Conservation (phyloP, 2,797 vertebrate genomes). For the Peromyscus aztecus region DNA sequence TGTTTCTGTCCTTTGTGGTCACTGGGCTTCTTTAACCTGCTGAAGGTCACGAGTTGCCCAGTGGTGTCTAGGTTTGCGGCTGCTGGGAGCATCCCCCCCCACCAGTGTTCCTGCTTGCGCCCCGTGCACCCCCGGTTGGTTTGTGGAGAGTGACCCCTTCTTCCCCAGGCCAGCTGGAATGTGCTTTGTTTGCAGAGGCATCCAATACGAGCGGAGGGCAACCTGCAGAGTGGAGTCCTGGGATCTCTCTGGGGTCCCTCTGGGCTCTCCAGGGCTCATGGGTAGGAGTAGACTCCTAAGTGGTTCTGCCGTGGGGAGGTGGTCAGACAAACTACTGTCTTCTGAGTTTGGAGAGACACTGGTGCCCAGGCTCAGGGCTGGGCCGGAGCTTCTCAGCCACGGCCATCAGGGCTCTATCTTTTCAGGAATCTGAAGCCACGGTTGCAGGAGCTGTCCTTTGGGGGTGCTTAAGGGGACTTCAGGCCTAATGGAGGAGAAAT, state of each 20-base stretch:
- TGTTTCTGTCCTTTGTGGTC: not conserved
- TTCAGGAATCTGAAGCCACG: conserved; percentile 32
- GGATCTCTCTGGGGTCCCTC: not conserved
- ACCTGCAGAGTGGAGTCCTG: rapidly evolving
- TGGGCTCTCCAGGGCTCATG: not conserved
- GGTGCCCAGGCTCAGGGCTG: not conserved
- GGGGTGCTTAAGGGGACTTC: not conserved
- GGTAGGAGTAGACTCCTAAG: rapidly evolving
- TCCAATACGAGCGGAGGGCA: not conserved
- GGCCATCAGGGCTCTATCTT: not conserved
- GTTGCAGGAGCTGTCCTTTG: not conserved
- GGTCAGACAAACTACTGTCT: not conserved
- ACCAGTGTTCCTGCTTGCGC: rapidly evolving
- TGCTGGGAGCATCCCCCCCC: rapidly evolving
- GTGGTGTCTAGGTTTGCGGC: not conserved
- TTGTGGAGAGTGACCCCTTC: not conserved
- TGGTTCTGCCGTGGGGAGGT: rapidly evolving
- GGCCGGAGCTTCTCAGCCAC: rapidly evolving
- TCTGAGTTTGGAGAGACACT: not conserved
- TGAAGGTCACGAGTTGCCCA: rapidly evolving
- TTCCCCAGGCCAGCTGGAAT: not conserved
- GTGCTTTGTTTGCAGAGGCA: conserved; percentile 7
- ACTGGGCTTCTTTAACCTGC: not conserved
- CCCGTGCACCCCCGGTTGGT: too few species aligned
- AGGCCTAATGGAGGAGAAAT: not conserved